Conservation (phyloP, 1,140 invertebrate species). For the Cepaea nemoralis region DNA sequence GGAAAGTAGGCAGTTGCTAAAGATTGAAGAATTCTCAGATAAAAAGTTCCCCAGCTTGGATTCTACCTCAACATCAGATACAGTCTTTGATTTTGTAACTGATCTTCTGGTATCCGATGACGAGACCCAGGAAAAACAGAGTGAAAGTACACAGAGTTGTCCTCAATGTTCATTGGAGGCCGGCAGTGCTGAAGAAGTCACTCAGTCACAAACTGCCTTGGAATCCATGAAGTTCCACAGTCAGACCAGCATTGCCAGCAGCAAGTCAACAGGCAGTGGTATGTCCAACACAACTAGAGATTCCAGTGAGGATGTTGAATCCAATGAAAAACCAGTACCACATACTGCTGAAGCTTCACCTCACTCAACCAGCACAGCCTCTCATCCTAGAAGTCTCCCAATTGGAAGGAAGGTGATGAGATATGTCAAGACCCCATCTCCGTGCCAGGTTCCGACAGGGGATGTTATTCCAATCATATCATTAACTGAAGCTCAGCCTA, state of each 20-base stretch:
- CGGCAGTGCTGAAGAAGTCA: background rate
- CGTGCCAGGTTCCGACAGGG: background rate
- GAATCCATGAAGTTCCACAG: background rate
- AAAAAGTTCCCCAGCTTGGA: background rate
- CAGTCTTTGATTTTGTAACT: constrained; percentile 50
- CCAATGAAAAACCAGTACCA: background rate
- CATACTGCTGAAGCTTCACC: background rate
- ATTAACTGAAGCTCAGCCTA: constrained; percentile 44
- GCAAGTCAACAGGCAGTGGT: background rate
- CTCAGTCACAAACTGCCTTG: background rate
- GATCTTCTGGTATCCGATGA: constrained; percentile 45
- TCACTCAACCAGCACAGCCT: background rate
- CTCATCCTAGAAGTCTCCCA: background rate
- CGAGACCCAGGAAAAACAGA: background rate
- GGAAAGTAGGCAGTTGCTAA: background rate
- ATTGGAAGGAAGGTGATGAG: background rate
- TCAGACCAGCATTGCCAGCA: background rate
- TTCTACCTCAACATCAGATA: constrained; percentile 35
- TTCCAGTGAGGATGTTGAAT: background rate
- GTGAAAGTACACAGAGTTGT: background rate
- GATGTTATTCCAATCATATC: constrained; percentile 27
- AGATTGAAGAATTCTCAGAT: background rate
- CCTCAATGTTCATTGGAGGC: no score
- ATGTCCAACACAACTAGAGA: background rate
- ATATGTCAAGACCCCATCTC: background rate